phyloP scores from a whole-genome alignment of 2,113 vertebrate species.

The Nerophis ophidion region DNA sequence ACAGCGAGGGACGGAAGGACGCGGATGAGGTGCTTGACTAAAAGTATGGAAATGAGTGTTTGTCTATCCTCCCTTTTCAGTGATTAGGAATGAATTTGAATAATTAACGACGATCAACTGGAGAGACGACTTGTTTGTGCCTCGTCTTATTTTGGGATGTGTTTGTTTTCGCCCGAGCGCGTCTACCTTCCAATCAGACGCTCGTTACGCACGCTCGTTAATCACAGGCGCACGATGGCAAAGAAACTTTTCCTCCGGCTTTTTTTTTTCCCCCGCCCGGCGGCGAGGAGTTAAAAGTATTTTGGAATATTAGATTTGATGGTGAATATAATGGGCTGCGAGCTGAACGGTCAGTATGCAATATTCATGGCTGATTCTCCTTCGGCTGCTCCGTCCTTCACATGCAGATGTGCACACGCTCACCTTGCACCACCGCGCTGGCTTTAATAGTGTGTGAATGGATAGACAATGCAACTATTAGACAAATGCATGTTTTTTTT shows the following conservation, averaged over 20 bases:
- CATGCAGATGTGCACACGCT: too few relatives aligned
- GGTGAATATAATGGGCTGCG: not conserved
- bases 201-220: not conserved
- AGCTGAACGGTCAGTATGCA: not conserved
- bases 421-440: too few relatives aligned
- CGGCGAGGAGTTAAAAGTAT: slow-evolving; percentile 1
- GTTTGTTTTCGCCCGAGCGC: slow-evolving; percentile 12
- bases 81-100: slow-evolving; percentile 75
- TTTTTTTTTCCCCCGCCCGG: too few relatives aligned
- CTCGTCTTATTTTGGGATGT: slow-evolving; percentile 21
- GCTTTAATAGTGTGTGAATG: not conserved
- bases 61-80: slow-evolving; percentile 66
- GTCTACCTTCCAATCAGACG: slow-evolving; percentile 9
- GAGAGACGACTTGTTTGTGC: slow-evolving; percentile 54
- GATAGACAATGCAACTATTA: not conserved
- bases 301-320: slow-evolving; percentile 1
- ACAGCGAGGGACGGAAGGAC: slow-evolving; percentile 75
- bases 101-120: slow-evolving; percentile 68
- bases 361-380: slow-evolving; percentile 3
- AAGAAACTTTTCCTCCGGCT: not conserved
- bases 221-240: not conserved
- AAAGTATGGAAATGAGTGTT: slow-evolving; percentile 71
- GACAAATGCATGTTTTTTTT: not conserved
- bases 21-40: slow-evolving; percentile 57
- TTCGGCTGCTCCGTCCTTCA: not conserved